Base-by-base conservation (phyloP, 2,888 invertebrate genomes). In the Choristoneura rosaceana region DNA sequence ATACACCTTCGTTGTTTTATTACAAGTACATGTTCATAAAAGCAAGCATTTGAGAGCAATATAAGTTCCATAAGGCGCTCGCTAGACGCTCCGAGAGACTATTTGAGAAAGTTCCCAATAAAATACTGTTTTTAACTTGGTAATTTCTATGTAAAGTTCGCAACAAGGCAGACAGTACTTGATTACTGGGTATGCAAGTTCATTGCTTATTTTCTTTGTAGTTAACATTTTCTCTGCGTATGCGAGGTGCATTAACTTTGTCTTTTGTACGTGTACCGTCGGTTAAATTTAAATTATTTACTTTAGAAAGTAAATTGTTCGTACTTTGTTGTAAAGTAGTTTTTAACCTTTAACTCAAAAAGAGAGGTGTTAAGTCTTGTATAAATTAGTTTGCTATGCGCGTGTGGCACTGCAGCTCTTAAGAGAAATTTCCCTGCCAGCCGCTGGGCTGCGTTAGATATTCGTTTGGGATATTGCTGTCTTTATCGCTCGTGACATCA, bases 171-270 rank as follows among this genome's bases (percentile, higher is more conserved):
- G 75, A 78, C 78, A 76, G 84, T 84, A 86, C 85, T 79, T 77
- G 76, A 80, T 87, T 87, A 79, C 80, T 69, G 68, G 55, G 83
- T 84, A 86, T 86, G 83, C 84, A 82, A 87, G 82, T 86, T 81
- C 81, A 80, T 80, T 82, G 82, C 86, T 87, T 86, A 87, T 90
- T 89, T 90, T 88, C 88, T 88, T 90, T 86, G 87, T 88, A 89
- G 91, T 90, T 90, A 87, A 90, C 91, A 89, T 87, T 90, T 88
- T 81, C 81, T 83, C 84, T 86, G 83, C 83, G 84, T 86, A 81
- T 85, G 82, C 82, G 81, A 84, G 82, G 80, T 82, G 80, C 71
- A 73, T 73, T 73, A 75, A 78, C 75, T 78, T 77, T 73, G 69
- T 75, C 75, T 76, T 76, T 77, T 77, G 77, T 75, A 71, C 75